Base-by-base conservation (phyloP, 2,113 vertebrate genomes). In the Heterocephalus glaber region DNA sequence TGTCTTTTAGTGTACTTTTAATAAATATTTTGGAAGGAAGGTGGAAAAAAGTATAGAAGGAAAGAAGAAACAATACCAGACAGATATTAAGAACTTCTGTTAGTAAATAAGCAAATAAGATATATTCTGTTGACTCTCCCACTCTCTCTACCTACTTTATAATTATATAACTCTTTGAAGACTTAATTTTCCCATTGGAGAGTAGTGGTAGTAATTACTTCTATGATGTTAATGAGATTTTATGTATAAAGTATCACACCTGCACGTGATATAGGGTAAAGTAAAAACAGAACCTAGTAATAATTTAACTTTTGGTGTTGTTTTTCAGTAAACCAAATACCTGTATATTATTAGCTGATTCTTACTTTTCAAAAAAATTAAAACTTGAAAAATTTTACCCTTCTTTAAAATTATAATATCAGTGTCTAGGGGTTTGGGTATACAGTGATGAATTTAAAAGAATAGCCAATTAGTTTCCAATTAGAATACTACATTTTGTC, bases 401-500 rank as follows among this genome's bases (percentile, higher is more conserved):
- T 60, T 70, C 8, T 63, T 61, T 41, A 52, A 83, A 82, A 89
- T 83, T 77, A 38, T 0, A 93, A 24, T 60, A 95, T 81, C 38
- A 95, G 35, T 74, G 3, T 74, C 38, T 77, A 83, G 17, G 19
- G 30, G 3, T 58, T 85, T 96, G 49, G 35, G 11, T 84, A 79
- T 19, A 68, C 12, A 52, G 12, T 47, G 7, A 52, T 20, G 12
- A 86, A 3, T 66, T 94, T 56, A 79, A 93, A 94, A 92, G 30
- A 76, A 90, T 13, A 89, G 5, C 11, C 41, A 83, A 74, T 52
- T 84, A 24, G 8, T 82, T 80, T 83, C 35, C 30, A 87, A 86
- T 52, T 89, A 95, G 20, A 98, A 68, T 56, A 89, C 13, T 41
- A 58, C 16, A 85, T 61, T 95, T 76, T 86, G 28, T 77, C 84